A percentile compares a stretch with the other conserved stretches of the same genome.
Conservation (phyloP, 2,888 invertebrate genomes). For the Hecatera dysodea region DNA sequence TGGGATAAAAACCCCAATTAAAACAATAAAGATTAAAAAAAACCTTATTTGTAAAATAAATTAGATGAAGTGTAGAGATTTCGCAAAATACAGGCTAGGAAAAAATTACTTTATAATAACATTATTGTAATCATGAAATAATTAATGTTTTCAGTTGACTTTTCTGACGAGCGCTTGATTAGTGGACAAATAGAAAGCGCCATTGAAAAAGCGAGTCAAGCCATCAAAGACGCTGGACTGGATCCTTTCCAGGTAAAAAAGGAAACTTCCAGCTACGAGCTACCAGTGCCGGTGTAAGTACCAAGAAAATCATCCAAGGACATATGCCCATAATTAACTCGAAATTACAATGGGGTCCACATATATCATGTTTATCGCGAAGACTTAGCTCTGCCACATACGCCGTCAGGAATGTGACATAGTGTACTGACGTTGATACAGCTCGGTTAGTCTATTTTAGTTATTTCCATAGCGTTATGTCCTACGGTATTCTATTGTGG, state of each 20-base stretch:
- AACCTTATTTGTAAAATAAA: not conserved
- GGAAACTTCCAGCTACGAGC: constrained; percentile 41
- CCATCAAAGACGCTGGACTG: constrained; percentile 74
- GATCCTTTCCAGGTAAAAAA: constrained; percentile 73
- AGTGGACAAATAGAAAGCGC: constrained; percentile 67
- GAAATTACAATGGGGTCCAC: too few species aligned
- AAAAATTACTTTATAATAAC: not conserved
- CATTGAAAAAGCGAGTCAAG: constrained; percentile 69
- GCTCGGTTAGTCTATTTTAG: too few species aligned
- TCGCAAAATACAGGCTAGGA: not conserved
- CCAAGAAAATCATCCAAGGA: not conserved
- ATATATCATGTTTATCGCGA: too few species aligned
- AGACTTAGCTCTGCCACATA: too few species aligned
- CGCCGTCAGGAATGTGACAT: too few species aligned
- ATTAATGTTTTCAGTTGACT: constrained; percentile 19
- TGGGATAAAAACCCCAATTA: too few species aligned
- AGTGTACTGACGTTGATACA: too few species aligned
- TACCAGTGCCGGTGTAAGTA: constrained; percentile 80
- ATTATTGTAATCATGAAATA: not conserved
- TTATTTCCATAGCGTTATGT: too few species aligned
- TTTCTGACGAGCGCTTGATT: constrained; percentile 65
- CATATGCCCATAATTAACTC: too few species aligned
- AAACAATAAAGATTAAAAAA: too few species aligned
- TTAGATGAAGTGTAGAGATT: not conserved
- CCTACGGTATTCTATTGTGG: too few species aligned